Percentiles rank a stretch among this genome's conserved stretches.
phyloP scores from a whole-genome alignment of 2,888 invertebrate genomes.

The Oligia strigilis region DNA sequence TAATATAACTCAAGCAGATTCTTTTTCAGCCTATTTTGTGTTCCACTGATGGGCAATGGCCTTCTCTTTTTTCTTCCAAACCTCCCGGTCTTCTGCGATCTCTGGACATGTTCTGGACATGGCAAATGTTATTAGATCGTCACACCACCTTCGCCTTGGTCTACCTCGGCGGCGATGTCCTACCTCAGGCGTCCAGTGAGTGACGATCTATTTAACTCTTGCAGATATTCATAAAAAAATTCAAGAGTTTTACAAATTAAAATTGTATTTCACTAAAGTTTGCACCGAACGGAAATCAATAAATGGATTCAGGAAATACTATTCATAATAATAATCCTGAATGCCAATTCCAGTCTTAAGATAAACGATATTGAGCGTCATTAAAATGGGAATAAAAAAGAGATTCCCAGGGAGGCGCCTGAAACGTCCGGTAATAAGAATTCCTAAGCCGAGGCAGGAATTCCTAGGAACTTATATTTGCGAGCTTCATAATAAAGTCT shows the following conservation, averaged over 20 bases:
- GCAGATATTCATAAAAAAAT: no score
- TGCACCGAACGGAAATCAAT: conserved; percentile 14
- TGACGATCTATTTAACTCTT: background rate
- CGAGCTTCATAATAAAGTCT: conserved; percentile 38
- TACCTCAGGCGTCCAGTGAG: no score
- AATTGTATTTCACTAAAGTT: background rate
- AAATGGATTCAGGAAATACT: conserved; percentile 9
- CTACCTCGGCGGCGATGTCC: no score
- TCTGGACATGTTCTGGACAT: no score
- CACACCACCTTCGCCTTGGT: no score
- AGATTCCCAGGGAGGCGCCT: conserved; percentile 37
- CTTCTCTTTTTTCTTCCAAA: no score
- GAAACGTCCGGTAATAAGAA: conserved; percentile 50
- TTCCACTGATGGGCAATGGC: no score
- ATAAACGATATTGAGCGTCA: conserved; percentile 46
- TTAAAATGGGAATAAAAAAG: conserved; percentile 51
- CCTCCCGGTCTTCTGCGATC: no score
- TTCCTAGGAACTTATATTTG: conserved; percentile 52
- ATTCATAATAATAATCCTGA: conserved; percentile 10
- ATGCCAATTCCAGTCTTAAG: conserved; percentile 13
- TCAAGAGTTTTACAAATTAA: background rate
- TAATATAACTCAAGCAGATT: background rate
- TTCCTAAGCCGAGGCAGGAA: conserved; percentile 52
- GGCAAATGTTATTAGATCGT: no score
- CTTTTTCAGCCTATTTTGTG: no score